These are phyloP conservation scores for Pangasianodon hypophthalmus DNA, from an alignment of 2,113 vertebrate species.

Conservation along the genomic window DNA sequence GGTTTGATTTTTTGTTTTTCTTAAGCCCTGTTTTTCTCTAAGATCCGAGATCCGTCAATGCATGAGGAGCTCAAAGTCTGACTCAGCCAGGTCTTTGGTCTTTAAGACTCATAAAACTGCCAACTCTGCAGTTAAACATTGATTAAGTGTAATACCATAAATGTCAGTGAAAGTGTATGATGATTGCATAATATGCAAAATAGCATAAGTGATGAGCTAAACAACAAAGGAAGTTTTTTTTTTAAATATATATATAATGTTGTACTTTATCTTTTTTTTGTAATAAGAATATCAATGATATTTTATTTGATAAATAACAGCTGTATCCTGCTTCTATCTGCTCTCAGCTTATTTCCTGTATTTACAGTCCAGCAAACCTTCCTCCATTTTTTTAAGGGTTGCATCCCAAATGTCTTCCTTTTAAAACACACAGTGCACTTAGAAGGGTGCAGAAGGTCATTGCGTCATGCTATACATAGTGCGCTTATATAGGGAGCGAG, in stretches of 20 bases:
- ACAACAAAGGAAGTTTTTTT: background rate
- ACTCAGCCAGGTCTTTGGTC: constrained; percentile 59
- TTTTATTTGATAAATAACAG: background rate
- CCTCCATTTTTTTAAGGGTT: background rate
- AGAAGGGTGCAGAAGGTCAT: background rate
- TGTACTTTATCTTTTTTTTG: too few species aligned
- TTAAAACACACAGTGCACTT: background rate
- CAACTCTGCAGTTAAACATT: constrained; percentile 69
- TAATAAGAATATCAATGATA: background rate
- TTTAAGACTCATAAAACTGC: constrained; percentile 52
- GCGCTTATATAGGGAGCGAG: background rate
- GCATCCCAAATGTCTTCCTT: background rate
- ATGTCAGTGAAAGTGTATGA: background rate
- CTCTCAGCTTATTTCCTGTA: background rate
- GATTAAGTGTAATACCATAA: constrained; percentile 27
- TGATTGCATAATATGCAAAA: background rate
- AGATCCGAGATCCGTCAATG: constrained; percentile 20
- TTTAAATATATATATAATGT: too few species aligned
- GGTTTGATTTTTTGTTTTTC: constrained; percentile 1
- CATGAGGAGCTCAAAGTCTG: constrained; percentile 64
- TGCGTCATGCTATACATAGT: too few species aligned
- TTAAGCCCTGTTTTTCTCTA: constrained; percentile 1
- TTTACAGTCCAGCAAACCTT: background rate
- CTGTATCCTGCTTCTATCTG: background rate
- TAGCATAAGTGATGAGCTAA: background rate